phyloP scores from a whole-genome alignment of 2,888 invertebrate species.

The Punctoribates punctum region DNA sequence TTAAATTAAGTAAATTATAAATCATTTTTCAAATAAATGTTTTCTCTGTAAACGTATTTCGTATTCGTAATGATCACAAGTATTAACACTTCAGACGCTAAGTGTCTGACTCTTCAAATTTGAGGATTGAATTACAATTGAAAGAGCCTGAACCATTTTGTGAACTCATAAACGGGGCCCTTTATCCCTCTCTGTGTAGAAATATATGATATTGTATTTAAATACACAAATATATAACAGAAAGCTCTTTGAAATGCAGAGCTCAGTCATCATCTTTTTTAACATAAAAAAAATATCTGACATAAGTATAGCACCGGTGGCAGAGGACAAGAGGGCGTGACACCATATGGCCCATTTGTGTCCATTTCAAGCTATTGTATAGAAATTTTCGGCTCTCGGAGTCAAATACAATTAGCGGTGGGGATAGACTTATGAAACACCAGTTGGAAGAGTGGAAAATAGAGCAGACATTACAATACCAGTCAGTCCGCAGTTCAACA shows the following conservation, averaged over 20 bases:
- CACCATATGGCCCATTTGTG: conserved; percentile 37
- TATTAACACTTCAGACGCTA: conserved; percentile 4
- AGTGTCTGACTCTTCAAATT: conserved; percentile 21
- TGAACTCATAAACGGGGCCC: neutral
- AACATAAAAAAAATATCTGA: neutral
- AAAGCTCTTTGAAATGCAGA: neutral
- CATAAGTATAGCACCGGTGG: neutral
- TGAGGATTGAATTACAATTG: conserved; percentile 15
- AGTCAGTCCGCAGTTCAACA: conserved; percentile 3
- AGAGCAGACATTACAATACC: conserved; percentile 15
- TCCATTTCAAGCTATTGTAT: conserved; percentile 15
- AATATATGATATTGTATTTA: conserved; percentile 27
- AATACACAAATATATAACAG: conserved; percentile 10
- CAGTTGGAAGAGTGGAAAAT: neutral
- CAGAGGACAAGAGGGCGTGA: conserved; percentile 36
- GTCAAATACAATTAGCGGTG: conserved; percentile 34
- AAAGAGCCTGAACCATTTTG: neutral
- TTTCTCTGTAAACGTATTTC: conserved; percentile 18
- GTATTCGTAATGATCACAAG: neutral
- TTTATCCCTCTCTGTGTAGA: neutral
- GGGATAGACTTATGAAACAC: conserved; percentile 32
- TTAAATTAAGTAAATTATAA: no score
- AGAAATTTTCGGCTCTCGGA: conserved; percentile 26
- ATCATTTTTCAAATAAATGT: no score
- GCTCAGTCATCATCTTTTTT: neutral